Evolutionary conservation across 1,140 invertebrate species (phyloP), one percentile per base, ranked within the genome.

Genomic region (Proales similis): DNA sequence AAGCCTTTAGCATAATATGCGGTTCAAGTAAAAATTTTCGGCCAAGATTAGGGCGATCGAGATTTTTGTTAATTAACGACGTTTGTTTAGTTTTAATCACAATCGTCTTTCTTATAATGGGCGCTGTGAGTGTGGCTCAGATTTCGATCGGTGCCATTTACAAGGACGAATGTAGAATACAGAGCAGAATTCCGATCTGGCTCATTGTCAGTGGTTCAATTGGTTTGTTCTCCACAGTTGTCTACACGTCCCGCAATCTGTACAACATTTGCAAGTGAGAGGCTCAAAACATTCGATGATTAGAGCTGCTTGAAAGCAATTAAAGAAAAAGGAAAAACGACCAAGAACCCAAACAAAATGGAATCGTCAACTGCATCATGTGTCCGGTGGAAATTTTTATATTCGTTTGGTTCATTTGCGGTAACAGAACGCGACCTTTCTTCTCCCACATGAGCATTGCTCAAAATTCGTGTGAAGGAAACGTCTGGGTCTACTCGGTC

Each of bases 111-210:
- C 36, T 27, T 5, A 57, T 61, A 45, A 36, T 43, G 20, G 24
- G 29, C 32, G 39, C 38, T 9, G 33, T 61, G n/a, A 39, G 39
- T 30, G 47, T 61, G 5, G 24, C 53, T 20, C 45, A 36, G 39
- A 45, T 61, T 12, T 9, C 33, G 14, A 61, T 61, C 14, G 53
- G 53, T 19, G 53, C 38, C 12, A 45, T 45, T 2, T 61, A 45
- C 22, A 61, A 61, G 36, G 26, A 61, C 24, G 12, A 61, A 20
- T 61, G 53, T 30, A 22, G 39, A 29, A 45, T 61, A n/a, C 30
- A 61, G 22, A 19, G 22, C 14, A 43, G 20, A 61, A 61, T 61
- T 45, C 53, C 53, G 22, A 61, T 61, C 47, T 61, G 53, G 53
- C 30, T 61, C 20, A 61, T 61, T 17, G 39, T 45, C 2, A 29